These are phyloP conservation scores for Gisinianus flammeolus DNA, from an alignment of 2,888 invertebrate genomes.

Conservation along the genomic window DNA sequence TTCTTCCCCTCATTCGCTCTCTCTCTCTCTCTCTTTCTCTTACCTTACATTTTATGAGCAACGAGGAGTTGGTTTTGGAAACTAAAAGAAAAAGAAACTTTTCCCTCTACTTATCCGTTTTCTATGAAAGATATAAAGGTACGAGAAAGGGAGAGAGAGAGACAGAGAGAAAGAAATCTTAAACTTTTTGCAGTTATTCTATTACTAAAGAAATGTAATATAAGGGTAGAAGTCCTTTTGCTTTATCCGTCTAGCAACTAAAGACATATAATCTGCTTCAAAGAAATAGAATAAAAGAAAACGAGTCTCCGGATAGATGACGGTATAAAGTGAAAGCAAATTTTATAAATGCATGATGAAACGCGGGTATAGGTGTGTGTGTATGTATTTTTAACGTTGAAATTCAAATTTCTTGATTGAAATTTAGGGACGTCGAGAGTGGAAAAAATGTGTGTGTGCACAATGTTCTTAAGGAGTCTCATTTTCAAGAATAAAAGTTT, in stretches of 20 bases:
- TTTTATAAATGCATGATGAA: too few species aligned
- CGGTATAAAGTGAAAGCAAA: neutral
- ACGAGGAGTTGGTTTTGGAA: neutral
- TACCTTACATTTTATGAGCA: slow-evolving; percentile 11
- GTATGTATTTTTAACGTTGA: too few species aligned
- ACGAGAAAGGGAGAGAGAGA: neutral
- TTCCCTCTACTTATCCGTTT: neutral
- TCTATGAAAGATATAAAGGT: neutral
- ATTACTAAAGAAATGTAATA: neutral
- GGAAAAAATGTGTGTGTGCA: too few species aligned
- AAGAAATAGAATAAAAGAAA: neutral
- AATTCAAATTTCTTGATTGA: too few species aligned
- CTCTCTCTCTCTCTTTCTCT: slow-evolving; percentile 8
- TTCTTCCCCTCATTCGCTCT: slow-evolving; percentile 42
- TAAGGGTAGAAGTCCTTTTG: neutral
- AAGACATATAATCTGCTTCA: neutral
- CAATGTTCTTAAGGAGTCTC: too few species aligned
- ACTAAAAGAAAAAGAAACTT: neutral
- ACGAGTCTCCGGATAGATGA: neutral
- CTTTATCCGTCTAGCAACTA: neutral
- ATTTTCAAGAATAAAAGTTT: too few species aligned
- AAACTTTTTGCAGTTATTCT: slow-evolving; percentile 4
- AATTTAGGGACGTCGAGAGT: too few species aligned
- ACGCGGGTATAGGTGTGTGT: too few species aligned
- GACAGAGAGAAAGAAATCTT: slow-evolving; percentile 7